These are phyloP conservation scores for Platysteira castanea DNA, from an alignment of 2,113 vertebrate genomes.

Conservation along the genomic window DNA sequence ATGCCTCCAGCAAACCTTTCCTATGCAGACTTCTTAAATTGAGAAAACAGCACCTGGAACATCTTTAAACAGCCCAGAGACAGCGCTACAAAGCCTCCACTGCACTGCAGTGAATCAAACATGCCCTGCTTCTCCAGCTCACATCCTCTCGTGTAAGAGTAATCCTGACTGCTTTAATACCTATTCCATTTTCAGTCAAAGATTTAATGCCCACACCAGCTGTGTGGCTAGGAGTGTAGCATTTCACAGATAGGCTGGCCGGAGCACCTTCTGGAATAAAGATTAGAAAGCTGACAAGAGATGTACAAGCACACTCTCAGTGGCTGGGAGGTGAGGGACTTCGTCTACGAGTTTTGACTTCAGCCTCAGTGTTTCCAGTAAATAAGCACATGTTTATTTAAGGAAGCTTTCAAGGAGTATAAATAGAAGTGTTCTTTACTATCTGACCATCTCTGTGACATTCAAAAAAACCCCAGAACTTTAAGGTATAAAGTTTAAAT, in stretches of 20 bases:
- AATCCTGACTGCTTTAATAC: not conserved
- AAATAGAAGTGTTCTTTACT: constrained; percentile 55
- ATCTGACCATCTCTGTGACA: constrained; percentile 20
- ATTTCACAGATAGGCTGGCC: not conserved
- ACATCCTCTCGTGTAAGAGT: not conserved
- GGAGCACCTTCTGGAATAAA: constrained; percentile 27
- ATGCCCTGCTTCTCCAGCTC: not conserved
- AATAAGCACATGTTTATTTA: constrained; percentile 37
- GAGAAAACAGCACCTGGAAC: not conserved
- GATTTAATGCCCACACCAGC: not conserved
- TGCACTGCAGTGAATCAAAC: not conserved
- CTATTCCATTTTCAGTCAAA: constrained; percentile 15
- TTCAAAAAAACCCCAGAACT: not conserved
- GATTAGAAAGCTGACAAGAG: not conserved
- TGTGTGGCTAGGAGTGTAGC: not conserved
- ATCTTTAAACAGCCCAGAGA: not conserved
- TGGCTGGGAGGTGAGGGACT: not conserved
- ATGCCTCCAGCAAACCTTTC: not conserved
- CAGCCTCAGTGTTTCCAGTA: constrained; percentile 11
- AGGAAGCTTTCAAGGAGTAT: constrained; percentile 42
- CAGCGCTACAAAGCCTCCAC: not conserved
- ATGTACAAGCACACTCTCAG: not conserved
- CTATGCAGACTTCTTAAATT: not conserved
- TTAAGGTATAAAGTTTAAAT: not conserved
- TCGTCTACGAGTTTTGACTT: not conserved